Evolutionary conservation across 2,797 vertebrate species (phyloP).

Genomic region (Coregonus ussuriensis): DNA sequence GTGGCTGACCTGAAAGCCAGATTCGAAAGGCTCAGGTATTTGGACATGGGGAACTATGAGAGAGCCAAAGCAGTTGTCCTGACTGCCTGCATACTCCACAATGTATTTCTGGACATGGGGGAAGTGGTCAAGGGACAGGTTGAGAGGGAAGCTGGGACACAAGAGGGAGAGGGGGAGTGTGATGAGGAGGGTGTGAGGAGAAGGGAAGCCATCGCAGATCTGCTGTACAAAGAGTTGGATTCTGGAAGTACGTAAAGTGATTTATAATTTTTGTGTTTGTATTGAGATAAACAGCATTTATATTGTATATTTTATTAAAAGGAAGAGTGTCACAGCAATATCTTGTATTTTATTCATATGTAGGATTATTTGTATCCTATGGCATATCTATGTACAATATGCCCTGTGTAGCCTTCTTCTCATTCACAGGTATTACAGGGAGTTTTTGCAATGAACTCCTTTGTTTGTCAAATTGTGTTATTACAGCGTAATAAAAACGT

Average conservation of each 20-base stretch:
- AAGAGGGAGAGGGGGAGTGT: constrained; percentile 41
- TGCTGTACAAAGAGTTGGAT: constrained; percentile 57
- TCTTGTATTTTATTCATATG: neutral
- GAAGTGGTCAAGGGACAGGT: constrained; percentile 50
- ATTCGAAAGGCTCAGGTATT: constrained; percentile 69
- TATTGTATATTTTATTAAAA: constrained; percentile 15
- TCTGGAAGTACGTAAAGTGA: constrained; percentile 11
- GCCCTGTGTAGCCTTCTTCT: neutral
- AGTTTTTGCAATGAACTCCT: neutral
- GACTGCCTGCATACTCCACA: constrained; percentile 74
- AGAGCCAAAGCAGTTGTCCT: constrained; percentile 67
- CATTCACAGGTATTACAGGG: neutral
- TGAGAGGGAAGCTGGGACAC: constrained; percentile 18
- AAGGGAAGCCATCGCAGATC: constrained; percentile 59
- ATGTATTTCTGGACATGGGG: constrained; percentile 67
- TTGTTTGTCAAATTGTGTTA: neutral
- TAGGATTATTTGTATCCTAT: constrained; percentile 2
- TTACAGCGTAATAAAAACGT: neutral
- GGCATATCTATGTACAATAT: neutral
- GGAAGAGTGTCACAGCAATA: neutral
- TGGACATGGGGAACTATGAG: constrained; percentile 72
- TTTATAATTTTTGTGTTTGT: neutral
- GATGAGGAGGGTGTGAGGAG: constrained; percentile 57
- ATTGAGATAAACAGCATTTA: neutral
- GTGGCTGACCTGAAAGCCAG: constrained; percentile 64